Evolutionary conservation across 1,140 invertebrate genomes (phyloP).

Genomic region (Dendroctonus ponderosae): DNA sequence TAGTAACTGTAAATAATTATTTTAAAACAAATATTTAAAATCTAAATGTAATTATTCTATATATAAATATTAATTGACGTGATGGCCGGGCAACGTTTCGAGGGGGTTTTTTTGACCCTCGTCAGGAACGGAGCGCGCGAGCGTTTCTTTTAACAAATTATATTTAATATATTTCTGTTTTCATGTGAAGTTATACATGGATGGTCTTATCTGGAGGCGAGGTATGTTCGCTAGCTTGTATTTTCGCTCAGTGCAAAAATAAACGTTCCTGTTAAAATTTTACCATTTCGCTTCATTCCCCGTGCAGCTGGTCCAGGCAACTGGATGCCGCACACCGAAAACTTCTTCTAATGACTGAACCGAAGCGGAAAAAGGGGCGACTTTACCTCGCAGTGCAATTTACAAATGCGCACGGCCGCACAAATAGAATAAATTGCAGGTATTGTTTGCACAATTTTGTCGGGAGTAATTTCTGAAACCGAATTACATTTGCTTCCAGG

Average conservation of each 20-base stretch:
- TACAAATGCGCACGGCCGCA: slow-evolving; percentile 18
- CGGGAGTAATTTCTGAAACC: slow-evolving; percentile 26
- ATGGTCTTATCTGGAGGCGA: slow-evolving; percentile 49
- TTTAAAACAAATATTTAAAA: slow-evolving; percentile 40
- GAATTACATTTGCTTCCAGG: slow-evolving; percentile 29
- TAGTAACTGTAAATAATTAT: slow-evolving; percentile 47
- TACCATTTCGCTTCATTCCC: not conserved
- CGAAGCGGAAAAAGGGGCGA: not conserved
- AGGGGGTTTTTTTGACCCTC: slow-evolving; percentile 16
- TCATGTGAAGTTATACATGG: slow-evolving; percentile 47
- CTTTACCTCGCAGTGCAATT: slow-evolving; percentile 14
- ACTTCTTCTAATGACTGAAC: too few relatives aligned
- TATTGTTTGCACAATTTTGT: slow-evolving; percentile 32
- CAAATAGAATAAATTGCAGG: slow-evolving; percentile 28
- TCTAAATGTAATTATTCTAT: slow-evolving; percentile 43
- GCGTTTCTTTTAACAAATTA: slow-evolving; percentile 38
- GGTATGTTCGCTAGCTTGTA: slow-evolving; percentile 52
- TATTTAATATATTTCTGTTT: slow-evolving; percentile 47
- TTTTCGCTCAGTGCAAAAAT: slow-evolving; percentile 51
- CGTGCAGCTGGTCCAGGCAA: too few relatives aligned
- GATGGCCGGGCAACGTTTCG: slow-evolving; percentile 13
- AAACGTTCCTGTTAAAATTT: slow-evolving; percentile 52
- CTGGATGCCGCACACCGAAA: too few relatives aligned
- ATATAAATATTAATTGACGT: slow-evolving; percentile 36
- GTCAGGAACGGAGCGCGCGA: slow-evolving; percentile 2